Percentiles rank a stretch among this genome's conserved stretches.
Evolutionary conservation across 2,888 invertebrate species (phyloP).

Genomic region (Metallyticus violacea): DNA sequence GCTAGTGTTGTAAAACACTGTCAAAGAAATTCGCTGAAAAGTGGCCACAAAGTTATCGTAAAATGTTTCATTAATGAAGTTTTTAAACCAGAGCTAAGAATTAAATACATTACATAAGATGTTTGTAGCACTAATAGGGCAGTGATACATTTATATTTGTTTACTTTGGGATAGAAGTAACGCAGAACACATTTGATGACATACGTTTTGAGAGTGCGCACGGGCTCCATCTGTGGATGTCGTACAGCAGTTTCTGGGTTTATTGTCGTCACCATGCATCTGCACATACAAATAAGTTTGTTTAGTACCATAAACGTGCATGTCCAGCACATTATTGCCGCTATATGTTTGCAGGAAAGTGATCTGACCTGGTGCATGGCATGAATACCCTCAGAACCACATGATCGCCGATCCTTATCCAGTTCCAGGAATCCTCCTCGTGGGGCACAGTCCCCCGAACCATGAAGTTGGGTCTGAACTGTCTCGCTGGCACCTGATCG

Average conservation of each 20-base stretch:
- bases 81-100: no score
- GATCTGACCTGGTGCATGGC: constrained; percentile 42
- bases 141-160: no score
- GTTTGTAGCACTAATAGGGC: no score
- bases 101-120: no score
- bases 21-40: no score
- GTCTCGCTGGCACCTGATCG: constrained; percentile 39
- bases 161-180: no score
- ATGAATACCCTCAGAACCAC: constrained; percentile 40
- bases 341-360: background rate
- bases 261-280: constrained; percentile 45
- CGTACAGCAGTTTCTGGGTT: constrained; percentile 42
- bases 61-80: no score
- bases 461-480: constrained; percentile 45
- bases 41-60: no score
- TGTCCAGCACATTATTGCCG: background rate
- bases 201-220: constrained; percentile 44
- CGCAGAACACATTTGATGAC: no score
- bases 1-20: no score
- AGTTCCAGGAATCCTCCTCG: constrained; percentile 43
- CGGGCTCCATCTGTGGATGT: constrained; percentile 42
- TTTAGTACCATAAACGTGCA: background rate
- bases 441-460: constrained; percentile 38
- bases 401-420: constrained; percentile 40
- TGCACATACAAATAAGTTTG: constrained; percentile 24